Evolutionary conservation across 2,888 invertebrate genomes (phyloP).

Genomic region (Eueremaeus valkanovi): DNA sequence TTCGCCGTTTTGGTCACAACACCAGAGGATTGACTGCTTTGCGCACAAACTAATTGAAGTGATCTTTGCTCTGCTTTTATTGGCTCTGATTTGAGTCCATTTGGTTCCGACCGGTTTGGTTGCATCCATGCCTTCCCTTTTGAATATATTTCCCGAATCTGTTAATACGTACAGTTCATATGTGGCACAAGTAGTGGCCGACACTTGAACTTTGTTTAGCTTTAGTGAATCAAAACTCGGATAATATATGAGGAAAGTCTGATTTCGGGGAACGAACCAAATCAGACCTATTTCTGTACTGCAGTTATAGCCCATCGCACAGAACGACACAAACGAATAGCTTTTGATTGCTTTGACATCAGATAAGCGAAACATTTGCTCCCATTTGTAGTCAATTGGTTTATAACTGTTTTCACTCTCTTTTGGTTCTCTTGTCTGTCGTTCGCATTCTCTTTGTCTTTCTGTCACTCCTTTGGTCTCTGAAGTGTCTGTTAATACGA

Average conservation of each 20-base stretch:
- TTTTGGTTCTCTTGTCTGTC: neutral
- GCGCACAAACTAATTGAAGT: neutral
- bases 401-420: neutral
- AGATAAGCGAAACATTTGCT: neutral
- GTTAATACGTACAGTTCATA: conserved; percentile 9
- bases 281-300: conserved; percentile 5
- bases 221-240: conserved; percentile 2
- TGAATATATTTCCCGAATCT: neutral
- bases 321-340: neutral
- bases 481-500: too few relatives aligned
- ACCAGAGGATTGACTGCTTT: neutral
- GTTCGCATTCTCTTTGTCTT: neutral
- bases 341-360: neutral
- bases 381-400: neutral
- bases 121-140: conserved; percentile 17
- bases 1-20: conserved; percentile 17
- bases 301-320: neutral
- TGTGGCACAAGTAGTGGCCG: neutral
- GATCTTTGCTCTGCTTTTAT: neutral
- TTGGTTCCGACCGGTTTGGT: conserved; percentile 9
- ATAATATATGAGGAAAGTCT: neutral
- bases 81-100: neutral
- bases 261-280: neutral
- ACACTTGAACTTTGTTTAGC: neutral
- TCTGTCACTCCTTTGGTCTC: neutral